These are phyloP conservation scores for Cerceris rybyensis DNA, from an alignment of 2,888 invertebrate genomes.

Conservation along the genomic window DNA sequence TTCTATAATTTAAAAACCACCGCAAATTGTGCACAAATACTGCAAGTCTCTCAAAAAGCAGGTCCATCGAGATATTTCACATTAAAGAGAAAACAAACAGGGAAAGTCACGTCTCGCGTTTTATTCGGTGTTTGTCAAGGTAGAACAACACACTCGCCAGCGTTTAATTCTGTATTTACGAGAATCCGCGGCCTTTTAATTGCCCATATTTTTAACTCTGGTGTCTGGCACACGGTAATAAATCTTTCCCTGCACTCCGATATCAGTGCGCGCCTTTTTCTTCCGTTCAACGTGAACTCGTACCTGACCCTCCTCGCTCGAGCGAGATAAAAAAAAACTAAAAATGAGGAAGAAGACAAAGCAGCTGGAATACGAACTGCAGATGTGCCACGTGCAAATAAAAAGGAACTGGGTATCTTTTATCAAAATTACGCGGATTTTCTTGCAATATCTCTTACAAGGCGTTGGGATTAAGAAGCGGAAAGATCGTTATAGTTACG, in stretches of 20 bases:
- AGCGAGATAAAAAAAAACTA: not conserved
- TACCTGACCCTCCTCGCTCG: slow-evolving; percentile 14
- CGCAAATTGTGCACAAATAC: not conserved
- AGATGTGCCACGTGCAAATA: too few relatives aligned
- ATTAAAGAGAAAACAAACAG: slow-evolving; percentile 29
- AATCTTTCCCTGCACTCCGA: slow-evolving; percentile 60
- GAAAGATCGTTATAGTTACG: too few relatives aligned
- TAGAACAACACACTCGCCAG: slow-evolving; percentile 39
- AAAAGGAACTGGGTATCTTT: too few relatives aligned
- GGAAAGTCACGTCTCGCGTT: slow-evolving; percentile 39
- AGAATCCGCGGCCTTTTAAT: slow-evolving; percentile 59
- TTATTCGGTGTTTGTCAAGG: slow-evolving; percentile 54
- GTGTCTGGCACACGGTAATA: slow-evolving; percentile 58
- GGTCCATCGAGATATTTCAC: slow-evolving; percentile 30
- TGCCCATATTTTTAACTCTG: slow-evolving; percentile 67
- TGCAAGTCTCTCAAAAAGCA: slow-evolving; percentile 41
- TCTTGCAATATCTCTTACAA: too few relatives aligned
- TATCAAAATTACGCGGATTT: too few relatives aligned
- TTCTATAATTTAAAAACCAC: not conserved
- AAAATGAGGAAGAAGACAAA: not conserved
- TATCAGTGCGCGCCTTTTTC: slow-evolving; percentile 23
- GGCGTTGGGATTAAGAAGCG: too few relatives aligned
- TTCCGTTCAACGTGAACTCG: slow-evolving; percentile 36
- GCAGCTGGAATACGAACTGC: too few relatives aligned
- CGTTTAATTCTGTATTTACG: slow-evolving; percentile 27